Base-by-base conservation (phyloP, 92 coral and sea anemone species). In the Micromussa lordhowensis region DNA sequence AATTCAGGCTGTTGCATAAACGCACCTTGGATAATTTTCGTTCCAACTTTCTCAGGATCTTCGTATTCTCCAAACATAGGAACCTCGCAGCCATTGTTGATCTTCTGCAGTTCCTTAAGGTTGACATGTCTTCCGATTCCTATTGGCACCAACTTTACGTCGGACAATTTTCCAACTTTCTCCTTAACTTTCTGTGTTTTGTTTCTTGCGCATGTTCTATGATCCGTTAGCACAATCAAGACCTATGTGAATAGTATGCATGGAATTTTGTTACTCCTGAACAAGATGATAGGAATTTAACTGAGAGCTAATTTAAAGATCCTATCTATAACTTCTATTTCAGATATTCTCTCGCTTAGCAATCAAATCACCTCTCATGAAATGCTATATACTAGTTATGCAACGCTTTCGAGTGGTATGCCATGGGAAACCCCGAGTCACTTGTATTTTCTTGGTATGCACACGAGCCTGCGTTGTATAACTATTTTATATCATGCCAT, bases 191-290 rank as follows among this genome's bases (percentile, higher is more conserved):
- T 30, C 13, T 69, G 19, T 26, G 30, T 69, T 10, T 69, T 8
- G 21, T 69, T 69, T 69, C 75, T 69, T 69, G 34, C 36, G 26
- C 75, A 69, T 5, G 40, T 69, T 31, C 75, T 69, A 17, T 69
- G 75, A 69, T 69, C 75, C 75, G 75, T 69, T n/a, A 69, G 38
- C 18, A 69, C 40, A 69, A 69, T 69, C 75, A 69, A 69, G 31
- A 31, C 75, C 75, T 69, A n/a, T 13, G 11, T 3, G 18, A 29
- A 69, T 69, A 31, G 31, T 0, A 26, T 30, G 36, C 31, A 7
- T 69, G 14, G 21, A 15, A 15, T 63, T n/a, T 63, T 63, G 34
- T 68, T 68, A 28, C 10, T 44, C 8, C 51, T 44, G 51, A 44
- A 44, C 32, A 22, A 64, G 26, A 2, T 64, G 30, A 64, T 44